Conservation (phyloP, 2,888 invertebrate species). For the Heliconius charithonia region DNA sequence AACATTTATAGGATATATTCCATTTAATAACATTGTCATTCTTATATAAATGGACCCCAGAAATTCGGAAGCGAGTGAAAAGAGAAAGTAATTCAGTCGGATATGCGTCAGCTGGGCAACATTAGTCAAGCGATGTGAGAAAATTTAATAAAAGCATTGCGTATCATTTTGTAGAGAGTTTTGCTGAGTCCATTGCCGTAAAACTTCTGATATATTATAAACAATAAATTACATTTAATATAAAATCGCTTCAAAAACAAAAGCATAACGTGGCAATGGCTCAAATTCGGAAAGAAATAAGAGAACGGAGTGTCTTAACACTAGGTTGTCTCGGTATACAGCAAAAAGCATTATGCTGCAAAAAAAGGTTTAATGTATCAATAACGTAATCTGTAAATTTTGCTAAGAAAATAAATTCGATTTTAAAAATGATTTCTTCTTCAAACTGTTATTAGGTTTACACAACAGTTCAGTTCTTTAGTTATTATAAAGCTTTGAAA, state of each 20-base stretch:
- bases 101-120: slow-evolving; percentile 77
- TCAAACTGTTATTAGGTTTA: too few species aligned
- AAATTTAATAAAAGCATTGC: slow-evolving; percentile 81
- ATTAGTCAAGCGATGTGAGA: slow-evolving; percentile 80
- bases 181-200: slow-evolving; percentile 51
- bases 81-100: slow-evolving; percentile 70
- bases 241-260: neutral
- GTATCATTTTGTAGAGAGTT: slow-evolving; percentile 62
- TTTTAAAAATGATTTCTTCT: neutral
- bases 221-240: neutral
- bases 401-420: too few species aligned
- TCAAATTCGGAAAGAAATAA: neutral
- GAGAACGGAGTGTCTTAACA: neutral
- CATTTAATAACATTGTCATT: slow-evolving; percentile 15
- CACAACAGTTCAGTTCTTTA: too few species aligned
- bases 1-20: neutral
- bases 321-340: neutral
- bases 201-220: slow-evolving; percentile 43
- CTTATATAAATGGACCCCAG: slow-evolving; percentile 21
- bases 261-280: neutral
- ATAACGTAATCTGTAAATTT: too few species aligned
- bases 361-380: too few species aligned
- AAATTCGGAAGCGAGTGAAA: slow-evolving; percentile 65
- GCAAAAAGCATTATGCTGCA: neutral
- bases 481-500: too few species aligned